Conservation (phyloP, 2,797 vertebrate species). For the Aphelocoma californica region DNA sequence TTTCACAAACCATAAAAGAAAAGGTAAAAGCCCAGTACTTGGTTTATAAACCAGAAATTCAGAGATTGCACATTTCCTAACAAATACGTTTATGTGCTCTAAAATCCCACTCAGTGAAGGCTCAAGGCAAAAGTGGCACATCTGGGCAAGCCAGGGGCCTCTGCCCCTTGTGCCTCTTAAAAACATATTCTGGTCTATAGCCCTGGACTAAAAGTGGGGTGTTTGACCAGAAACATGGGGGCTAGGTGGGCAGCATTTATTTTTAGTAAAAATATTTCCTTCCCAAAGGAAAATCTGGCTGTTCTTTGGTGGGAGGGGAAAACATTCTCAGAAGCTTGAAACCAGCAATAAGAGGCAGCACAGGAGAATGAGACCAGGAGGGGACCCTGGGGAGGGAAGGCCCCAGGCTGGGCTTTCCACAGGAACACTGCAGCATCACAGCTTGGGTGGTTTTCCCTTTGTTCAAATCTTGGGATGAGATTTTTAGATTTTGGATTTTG, state of each 20-base stretch:
- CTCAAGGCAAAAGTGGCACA: background rate
- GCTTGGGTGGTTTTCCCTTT: background rate
- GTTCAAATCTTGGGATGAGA: background rate
- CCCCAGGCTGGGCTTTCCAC: background rate
- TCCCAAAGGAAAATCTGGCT: background rate
- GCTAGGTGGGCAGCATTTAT: background rate
- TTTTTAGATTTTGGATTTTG: background rate
- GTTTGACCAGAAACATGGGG: background rate
- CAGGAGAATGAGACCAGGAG: background rate
- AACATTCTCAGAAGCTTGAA: background rate
- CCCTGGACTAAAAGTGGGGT: background rate
- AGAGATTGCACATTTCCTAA: background rate
- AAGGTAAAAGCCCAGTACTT: background rate
- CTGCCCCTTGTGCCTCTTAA: background rate
- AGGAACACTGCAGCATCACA: background rate
- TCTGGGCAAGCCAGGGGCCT: too few species aligned
- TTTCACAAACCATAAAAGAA: background rate
- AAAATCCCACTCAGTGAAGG: background rate
- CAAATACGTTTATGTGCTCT: background rate
- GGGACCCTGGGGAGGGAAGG: background rate
- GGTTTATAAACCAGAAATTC: background rate
- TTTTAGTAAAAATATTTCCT: background rate
- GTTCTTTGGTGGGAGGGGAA: background rate
- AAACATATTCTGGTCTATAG: background rate
- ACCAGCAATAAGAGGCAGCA: background rate